Conservation (phyloP, 2,113 vertebrate genomes). For the Falcunculus frontatus region DNA sequence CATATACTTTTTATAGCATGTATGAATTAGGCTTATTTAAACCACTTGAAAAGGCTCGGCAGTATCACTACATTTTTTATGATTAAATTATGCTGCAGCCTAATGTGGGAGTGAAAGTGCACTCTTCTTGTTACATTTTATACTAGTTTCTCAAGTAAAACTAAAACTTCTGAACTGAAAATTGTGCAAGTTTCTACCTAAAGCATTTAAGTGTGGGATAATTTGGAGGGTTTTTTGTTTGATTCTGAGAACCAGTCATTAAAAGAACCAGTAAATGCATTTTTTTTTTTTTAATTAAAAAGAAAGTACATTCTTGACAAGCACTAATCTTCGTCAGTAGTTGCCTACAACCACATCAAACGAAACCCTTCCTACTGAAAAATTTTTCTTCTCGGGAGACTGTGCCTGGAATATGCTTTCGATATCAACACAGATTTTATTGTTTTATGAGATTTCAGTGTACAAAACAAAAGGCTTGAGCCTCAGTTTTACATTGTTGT, state of each 20-base stretch:
- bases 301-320: not conserved
- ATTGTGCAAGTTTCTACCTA: not conserved
- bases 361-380: not conserved
- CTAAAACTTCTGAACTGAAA: not conserved
- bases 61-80: not conserved
- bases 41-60: not conserved
- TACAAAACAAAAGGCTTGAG: not conserved
- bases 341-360: not conserved
- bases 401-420: not conserved
- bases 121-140: not conserved
- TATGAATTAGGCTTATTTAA: not conserved
- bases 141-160: not conserved
- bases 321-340: not conserved
- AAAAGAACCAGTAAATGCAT: not conserved
- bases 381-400: not conserved
- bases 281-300: not conserved
- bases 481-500: not conserved
- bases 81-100: not conserved
- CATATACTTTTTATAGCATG: not conserved
- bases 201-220: not conserved
- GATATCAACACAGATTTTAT: not conserved
- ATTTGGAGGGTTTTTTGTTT: not conserved
- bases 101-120: not conserved
- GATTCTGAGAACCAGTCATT: not conserved
- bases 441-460: not conserved